Percentiles rank a stretch among this genome's conserved stretches.
These are phyloP conservation scores for Hemiscyllium ocellatum DNA, from an alignment of 2,113 vertebrate genomes.

Conservation along the genomic window DNA sequence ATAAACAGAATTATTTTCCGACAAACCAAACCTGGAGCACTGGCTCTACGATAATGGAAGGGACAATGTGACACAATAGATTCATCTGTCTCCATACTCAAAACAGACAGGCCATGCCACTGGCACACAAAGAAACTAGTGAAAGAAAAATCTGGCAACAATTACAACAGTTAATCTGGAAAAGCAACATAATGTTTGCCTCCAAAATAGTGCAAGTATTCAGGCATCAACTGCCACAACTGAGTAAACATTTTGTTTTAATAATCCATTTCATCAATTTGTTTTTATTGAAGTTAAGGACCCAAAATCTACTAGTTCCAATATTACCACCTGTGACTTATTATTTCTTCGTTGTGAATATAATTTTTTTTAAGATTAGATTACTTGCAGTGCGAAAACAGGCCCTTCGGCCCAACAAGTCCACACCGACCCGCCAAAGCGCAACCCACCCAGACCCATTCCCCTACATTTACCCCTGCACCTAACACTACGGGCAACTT, in stretches of 20 bases:
- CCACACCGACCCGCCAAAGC: too few relatives aligned
- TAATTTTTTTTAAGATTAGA: not conserved
- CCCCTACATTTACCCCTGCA: too few relatives aligned
- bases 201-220: not conserved
- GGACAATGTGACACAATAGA: constrained; percentile 21
- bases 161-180: not conserved
- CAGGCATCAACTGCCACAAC: not conserved
- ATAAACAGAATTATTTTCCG: not conserved
- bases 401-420: too few relatives aligned
- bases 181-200: constrained; percentile 11
- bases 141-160: constrained; percentile 31
- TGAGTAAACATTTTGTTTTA: constrained; percentile 21
- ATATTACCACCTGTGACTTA: not conserved
- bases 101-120: not conserved
- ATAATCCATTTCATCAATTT: not conserved
- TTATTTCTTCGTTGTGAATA: not conserved
- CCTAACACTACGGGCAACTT: too few relatives aligned
- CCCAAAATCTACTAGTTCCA: not conserved
- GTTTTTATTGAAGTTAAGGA: not conserved
- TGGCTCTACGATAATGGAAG: not conserved
- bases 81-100: constrained; percentile 4
- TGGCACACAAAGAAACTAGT: constrained; percentile 11
- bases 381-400: too few relatives aligned
- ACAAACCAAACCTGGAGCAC: constrained; percentile 3
- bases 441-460: too few relatives aligned